Percentiles rank a stretch among this genome's conserved stretches.
phyloP scores from a whole-genome alignment of 2,888 invertebrate genomes.

The Mylabris sibirica region DNA sequence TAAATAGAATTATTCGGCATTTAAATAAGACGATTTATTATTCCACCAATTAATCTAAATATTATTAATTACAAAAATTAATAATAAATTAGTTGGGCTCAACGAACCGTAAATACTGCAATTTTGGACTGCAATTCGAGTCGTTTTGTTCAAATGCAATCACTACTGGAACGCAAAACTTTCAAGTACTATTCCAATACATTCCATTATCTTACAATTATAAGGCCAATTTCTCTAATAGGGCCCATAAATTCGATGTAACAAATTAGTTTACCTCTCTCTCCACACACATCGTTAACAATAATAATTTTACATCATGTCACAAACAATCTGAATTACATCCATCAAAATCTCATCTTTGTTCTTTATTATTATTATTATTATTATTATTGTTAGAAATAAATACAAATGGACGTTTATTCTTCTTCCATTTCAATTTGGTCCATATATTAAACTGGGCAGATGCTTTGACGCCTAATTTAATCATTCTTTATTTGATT shows the following conservation, averaged over 20 bases:
- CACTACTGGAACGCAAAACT: no score
- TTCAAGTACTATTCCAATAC: no score
- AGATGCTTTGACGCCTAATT: neutral
- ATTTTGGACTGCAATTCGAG: no score
- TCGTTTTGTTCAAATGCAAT: no score
- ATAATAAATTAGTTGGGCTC: no score
- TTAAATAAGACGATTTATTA: no score
- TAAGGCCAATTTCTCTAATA: neutral
- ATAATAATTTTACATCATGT: no score
- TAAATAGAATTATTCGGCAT: neutral
- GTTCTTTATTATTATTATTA: no score
- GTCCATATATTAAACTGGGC: neutral
- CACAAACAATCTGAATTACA: neutral
- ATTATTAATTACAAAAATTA: neutral
- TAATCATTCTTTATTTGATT: slow-evolving; percentile 5
- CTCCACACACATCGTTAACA: no score
- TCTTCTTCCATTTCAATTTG: neutral
- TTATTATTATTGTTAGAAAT: neutral
- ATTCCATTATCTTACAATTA: neutral
- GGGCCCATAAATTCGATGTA: neutral
- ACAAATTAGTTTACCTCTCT: neutral
- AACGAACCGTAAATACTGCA: no score
- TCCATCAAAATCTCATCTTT: neutral
- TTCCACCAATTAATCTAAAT: neutral
- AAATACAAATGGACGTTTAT: neutral